Evolutionary conservation across 2,797 vertebrate species (phyloP).

Genomic region (Sternotherus odoratus): DNA sequence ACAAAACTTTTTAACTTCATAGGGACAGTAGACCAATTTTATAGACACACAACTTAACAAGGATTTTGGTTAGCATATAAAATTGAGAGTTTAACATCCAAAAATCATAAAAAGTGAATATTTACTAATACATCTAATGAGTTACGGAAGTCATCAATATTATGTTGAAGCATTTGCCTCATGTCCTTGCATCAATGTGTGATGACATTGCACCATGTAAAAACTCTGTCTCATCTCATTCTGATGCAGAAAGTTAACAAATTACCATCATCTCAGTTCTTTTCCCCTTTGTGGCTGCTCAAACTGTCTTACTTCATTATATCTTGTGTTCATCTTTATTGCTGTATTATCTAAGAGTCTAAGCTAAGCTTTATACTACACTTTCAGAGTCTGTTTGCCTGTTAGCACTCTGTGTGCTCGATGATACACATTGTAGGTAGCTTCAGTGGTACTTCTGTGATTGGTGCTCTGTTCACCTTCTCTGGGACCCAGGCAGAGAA

Average conservation of each 20-base stretch:
- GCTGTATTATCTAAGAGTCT: neutral
- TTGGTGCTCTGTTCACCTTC: neutral
- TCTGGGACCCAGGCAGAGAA: neutral
- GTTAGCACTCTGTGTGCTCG: neutral
- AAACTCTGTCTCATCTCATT: rapidly evolving
- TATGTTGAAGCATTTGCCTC: neutral
- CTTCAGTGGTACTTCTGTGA: neutral
- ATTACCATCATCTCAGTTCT: rapidly evolving
- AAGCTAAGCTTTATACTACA: neutral
- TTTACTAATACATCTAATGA: neutral
- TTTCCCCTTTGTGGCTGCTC: neutral
- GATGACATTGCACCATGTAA: neutral
- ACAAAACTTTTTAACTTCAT: neutral
- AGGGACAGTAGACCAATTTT: neutral
- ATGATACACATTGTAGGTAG: neutral
- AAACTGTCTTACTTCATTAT: neutral
- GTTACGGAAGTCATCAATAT: neutral
- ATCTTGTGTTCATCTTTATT: neutral
- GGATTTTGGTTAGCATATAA: neutral
- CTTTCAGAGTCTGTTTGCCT: neutral
- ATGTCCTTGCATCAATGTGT: neutral
- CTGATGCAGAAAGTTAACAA: neutral
- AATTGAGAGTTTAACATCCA: neutral
- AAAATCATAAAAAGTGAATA: neutral
- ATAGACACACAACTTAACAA: neutral